Conservation (phyloP, 2,797 vertebrate genomes). For the Danio choprae region DNA sequence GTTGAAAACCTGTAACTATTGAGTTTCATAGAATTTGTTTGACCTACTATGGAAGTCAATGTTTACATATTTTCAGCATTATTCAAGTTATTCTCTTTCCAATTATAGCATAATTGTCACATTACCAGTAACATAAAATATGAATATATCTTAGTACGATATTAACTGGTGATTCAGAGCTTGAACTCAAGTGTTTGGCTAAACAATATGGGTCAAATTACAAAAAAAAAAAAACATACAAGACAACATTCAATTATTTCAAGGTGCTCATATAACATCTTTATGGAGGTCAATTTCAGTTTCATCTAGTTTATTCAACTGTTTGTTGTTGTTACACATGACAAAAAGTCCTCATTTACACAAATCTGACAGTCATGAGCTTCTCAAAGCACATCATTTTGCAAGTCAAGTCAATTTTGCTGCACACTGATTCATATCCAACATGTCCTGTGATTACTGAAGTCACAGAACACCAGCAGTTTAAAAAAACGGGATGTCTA, state of each 20-base stretch:
- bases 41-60: too few relatives aligned
- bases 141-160: background rate
- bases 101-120: background rate
- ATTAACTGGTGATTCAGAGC: background rate
- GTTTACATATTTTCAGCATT: too few relatives aligned
- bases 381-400: slow-evolving; percentile 5
- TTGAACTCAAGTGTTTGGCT: background rate
- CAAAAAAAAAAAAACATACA: background rate
- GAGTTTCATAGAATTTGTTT: too few relatives aligned
- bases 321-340: background rate
- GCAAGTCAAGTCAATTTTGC: background rate
- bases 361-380: background rate
- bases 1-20: too few relatives aligned
- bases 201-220: background rate
- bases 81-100: too few relatives aligned
- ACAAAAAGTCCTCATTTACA: slow-evolving; percentile 5
- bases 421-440: background rate
- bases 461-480: background rate
- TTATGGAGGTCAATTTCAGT: slow-evolving; percentile 6
- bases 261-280: background rate
- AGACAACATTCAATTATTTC: background rate
- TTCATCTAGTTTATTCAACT: slow-evolving; percentile 32
- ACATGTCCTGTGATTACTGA: background rate
- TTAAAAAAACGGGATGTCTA: background rate
- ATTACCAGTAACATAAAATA: background rate